Conservation (phyloP, 1,140 invertebrate genomes). For the Conus betulinus region DNA sequence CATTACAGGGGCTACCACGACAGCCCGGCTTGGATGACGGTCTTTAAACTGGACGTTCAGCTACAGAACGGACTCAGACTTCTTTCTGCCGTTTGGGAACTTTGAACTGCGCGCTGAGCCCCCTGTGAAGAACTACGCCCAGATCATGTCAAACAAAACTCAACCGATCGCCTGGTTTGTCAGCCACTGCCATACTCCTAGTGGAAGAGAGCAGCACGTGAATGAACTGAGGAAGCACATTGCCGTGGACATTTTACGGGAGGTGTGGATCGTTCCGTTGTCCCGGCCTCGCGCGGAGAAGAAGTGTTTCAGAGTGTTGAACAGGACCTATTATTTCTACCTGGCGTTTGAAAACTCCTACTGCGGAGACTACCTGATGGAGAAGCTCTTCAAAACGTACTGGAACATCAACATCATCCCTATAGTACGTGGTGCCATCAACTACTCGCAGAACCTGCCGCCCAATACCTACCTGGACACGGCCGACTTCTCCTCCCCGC, state of each 20-base stretch:
- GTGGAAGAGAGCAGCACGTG: slow-evolving; percentile 79
- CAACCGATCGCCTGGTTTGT: slow-evolving; percentile 76
- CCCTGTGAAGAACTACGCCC: background rate
- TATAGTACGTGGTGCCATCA: slow-evolving; percentile 78
- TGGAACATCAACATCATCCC: slow-evolving; percentile 72
- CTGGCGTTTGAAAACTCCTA: slow-evolving; percentile 73
- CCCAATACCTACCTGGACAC: slow-evolving; percentile 93
- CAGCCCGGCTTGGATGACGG: slow-evolving; percentile 18
- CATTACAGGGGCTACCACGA: background rate
- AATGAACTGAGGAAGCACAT: slow-evolving; percentile 79
- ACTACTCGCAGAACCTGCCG: slow-evolving; percentile 72
- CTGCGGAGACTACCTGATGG: slow-evolving; percentile 72
- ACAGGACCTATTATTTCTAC: slow-evolving; percentile 84
- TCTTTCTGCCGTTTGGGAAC: slow-evolving; percentile 95
- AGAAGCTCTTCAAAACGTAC: slow-evolving; percentile 66
- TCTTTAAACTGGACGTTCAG: slow-evolving; percentile 94
- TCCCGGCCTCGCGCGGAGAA: slow-evolving; percentile 77
- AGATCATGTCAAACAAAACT: slow-evolving; percentile 65
- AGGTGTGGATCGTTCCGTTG: too few species aligned
- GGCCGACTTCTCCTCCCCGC: slow-evolving; percentile 93
- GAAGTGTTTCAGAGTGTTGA: slow-evolving; percentile 89
- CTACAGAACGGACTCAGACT: slow-evolving; percentile 93
- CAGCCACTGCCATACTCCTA: slow-evolving; percentile 79
- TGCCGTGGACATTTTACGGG: slow-evolving; percentile 82
- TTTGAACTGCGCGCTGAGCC: slow-evolving; percentile 63